phyloP scores from a whole-genome alignment of 2,888 invertebrate genomes.

The Gisinianus flammeolus region DNA sequence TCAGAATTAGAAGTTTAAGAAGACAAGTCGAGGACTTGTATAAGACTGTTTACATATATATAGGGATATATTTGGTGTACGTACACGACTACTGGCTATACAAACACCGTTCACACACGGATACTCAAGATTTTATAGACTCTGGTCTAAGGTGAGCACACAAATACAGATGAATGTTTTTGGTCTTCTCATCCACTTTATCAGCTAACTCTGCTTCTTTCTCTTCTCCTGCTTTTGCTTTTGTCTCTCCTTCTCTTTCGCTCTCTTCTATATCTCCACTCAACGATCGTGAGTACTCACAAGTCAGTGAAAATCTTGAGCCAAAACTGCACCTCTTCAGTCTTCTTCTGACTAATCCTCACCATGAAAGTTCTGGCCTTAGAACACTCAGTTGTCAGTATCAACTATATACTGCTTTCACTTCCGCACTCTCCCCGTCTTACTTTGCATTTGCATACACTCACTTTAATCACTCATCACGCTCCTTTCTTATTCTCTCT shows the following conservation, averaged over 20 bases:
- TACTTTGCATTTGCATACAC: constrained; percentile 19
- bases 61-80: no score
- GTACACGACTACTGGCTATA: no score
- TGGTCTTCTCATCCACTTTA: constrained; percentile 26
- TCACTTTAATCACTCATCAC: constrained; percentile 25
- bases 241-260: no score
- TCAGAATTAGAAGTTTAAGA: no score
- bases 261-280: not conserved
- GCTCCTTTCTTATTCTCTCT: not conserved
- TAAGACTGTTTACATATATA: no score
- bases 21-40: no score
- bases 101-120: no score
- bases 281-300: constrained; percentile 17
- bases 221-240: not conserved
- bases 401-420: not conserved
- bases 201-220: no score
- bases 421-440: not conserved
- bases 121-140: no score
- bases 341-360: constrained; percentile 27
- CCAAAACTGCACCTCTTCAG: constrained; percentile 16
- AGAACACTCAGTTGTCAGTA: not conserved
- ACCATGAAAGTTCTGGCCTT: constrained; percentile 12
- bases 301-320: constrained; percentile 26
- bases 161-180: constrained; percentile 6
- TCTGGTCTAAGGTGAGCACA: not conserved